Base-by-base conservation (phyloP, 92 coral and sea anemone genomes). In the Plumapathes pennacea region DNA sequence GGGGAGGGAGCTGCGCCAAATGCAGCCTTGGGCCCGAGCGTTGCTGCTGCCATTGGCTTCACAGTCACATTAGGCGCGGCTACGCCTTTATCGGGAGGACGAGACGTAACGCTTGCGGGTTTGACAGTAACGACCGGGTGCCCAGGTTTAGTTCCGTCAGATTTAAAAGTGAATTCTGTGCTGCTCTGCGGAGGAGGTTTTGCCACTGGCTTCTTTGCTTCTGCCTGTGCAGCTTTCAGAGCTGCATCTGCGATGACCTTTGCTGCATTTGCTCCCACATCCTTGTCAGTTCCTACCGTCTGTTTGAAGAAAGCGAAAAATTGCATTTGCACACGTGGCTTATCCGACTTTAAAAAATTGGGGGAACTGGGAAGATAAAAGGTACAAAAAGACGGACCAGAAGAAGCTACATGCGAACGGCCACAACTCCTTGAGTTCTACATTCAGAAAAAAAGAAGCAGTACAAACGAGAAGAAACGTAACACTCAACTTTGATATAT, bases 231-330 rank as follows among this genome's bases (percentile, higher is more conserved):
- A 8, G 78, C 82, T 74, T 81, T 76, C 17, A 86, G 19, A 19
- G 95, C 95, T 8, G 84, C 95, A 21, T 81, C 69, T 5, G 95
- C 95, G 21, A 86, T 81, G 44, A 67, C 63, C 25, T 56, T 78
- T 3, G 85, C 95, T 20, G 68, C 69, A 36, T 13, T 54, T 26
- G 54, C 61, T 28, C 48, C 78, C 4, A 38, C 15, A 31, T 81
- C 66, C 17, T 38, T 34, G 44, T 60, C 74, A 40, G 59, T 45
- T 26, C 28, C 17, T 14, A 36, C 39, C 32, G n/a, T n/a, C n/a
- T n/a, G n/a, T n/a, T 36, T 36, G 41, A 25, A 42, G 12, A 42
- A 42, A 42, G 48, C 48, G 3, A 42, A 42, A 42, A 42, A 42
- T 3, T 15, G 12, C 15, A 11, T 15, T 11, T 20, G 15, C 48